Conservation (phyloP, 2,797 vertebrate genomes). For the Ispidina lecontei region DNA sequence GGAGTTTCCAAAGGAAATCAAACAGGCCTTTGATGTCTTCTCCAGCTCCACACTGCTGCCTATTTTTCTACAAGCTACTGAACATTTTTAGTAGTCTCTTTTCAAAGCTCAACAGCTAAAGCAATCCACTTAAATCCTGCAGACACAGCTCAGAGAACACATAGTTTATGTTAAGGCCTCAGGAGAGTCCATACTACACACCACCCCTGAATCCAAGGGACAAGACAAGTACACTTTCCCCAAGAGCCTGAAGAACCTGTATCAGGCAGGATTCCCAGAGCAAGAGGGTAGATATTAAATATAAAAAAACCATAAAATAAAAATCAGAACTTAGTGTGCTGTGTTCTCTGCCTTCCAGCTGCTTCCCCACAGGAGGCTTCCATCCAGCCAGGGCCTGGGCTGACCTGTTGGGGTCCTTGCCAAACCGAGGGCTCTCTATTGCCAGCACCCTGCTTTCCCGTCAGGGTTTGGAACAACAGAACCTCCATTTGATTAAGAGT, state of each 20-base stretch:
- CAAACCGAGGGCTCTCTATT: neutral
- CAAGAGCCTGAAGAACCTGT: neutral
- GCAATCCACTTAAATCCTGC: neutral
- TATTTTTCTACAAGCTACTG: neutral
- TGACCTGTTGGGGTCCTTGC: neutral
- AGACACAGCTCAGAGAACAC: neutral
- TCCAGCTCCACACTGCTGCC: neutral
- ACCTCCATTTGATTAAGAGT: neutral
- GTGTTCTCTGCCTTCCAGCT: neutral
- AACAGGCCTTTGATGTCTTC: neutral
- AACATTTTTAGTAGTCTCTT: neutral
- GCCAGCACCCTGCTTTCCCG: neutral
- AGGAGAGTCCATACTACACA: neutral
- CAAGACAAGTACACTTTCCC: neutral
- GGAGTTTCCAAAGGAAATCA: neutral
- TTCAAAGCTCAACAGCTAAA: neutral
- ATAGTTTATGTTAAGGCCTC: neutral
- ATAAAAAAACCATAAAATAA: neutral
- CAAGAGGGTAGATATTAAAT: neutral
- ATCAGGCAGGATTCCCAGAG: neutral
- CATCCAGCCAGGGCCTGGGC: neutral
- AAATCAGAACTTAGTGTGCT: fast-evolving
- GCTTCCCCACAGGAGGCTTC: constrained; percentile 8
- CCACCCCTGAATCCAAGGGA: neutral
- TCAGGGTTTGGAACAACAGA: neutral